Evolutionary conservation across 2,113 vertebrate genomes (phyloP), one percentile per base, ranked within the genome.

Genomic region (Apteryx owenii): DNA sequence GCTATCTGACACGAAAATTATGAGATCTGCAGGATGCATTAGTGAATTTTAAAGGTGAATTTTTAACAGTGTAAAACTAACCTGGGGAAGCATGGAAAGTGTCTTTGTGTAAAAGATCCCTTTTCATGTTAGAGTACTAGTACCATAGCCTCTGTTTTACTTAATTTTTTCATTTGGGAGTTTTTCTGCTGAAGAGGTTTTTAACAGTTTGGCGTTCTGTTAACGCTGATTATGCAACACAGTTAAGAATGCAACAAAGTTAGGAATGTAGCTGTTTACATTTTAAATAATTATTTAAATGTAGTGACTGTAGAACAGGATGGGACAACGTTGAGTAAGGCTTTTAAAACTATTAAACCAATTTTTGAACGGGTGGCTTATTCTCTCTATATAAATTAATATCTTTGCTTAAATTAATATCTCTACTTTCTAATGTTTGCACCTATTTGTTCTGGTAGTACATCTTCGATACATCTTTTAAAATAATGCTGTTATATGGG

Each of bases 1-100:
- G 50, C 68, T 5, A 4, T 28, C 0, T 1, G 6, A 7, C 26
- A 42, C n/a, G 72, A 29, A 64, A 25, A 21, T 1, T 13, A 17
- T 4, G 88, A 81, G 64, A 15, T 77, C 58, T 77, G 87, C 72
- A 81, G 60, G 54, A 5, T 18, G 18, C 33, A 25, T 12, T 54
- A 62, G 22, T 75, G 81, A 29, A 51, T 72, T 56, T 31, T 9
- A 40, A 16, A 71, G 51, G 38, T 69, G 64, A 23, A 48, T 92
- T n/a, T 48, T 38, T 87, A 72, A 71, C 58, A 23, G 14, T 11
- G 7, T 38, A 19, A 53, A 71, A 21, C 36, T 18, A 70, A 76
- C 26, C 44, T 54, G 5, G 61, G 62, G 33, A 76, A 69, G 20
- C 44, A 23, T 21, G 25, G 75, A 22, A 84, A 44, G n/a, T 31